Evolutionary conservation across 2,888 invertebrate species (phyloP).

Genomic region (Pecten maximus): DNA sequence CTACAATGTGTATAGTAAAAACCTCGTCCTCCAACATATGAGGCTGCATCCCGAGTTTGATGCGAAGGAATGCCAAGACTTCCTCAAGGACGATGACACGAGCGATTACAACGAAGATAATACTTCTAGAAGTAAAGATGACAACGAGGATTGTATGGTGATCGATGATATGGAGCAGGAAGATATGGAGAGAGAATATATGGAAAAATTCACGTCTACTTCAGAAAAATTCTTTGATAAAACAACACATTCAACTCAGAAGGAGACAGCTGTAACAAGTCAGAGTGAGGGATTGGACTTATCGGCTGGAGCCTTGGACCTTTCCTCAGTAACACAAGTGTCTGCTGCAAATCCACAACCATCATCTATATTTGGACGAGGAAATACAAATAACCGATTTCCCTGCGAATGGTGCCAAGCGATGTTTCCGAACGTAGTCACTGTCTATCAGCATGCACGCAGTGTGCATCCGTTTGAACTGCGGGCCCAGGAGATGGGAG

Average conservation of each 20-base stretch:
- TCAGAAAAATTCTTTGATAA: neutral
- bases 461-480: constrained; percentile 74
- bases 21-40: constrained; percentile 74
- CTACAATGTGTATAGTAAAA: constrained; percentile 72
- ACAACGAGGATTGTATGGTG: constrained; percentile 49
- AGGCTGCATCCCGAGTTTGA: constrained; percentile 73
- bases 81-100: constrained; percentile 53
- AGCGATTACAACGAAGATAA: constrained; percentile 36
- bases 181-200: constrained; percentile 6
- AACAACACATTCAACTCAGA: neutral
- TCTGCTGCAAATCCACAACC: constrained; percentile 18
- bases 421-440: constrained; percentile 72
- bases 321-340: constrained; percentile 31
- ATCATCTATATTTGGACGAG: neutral
- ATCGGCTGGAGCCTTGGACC: constrained; percentile 48
- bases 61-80: constrained; percentile 67
- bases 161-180: constrained; percentile 42
- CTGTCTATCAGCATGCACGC: constrained; percentile 77
- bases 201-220: neutral
- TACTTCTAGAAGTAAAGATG: constrained; percentile 45
- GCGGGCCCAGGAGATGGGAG: constrained; percentile 71
- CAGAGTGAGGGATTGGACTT: constrained; percentile 32
- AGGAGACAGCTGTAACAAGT: neutral
- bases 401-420: constrained; percentile 79
- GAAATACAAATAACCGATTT: constrained; percentile 45